Percentiles rank a stretch among this genome's conserved stretches.
phyloP scores from a whole-genome alignment of 2,797 vertebrate species.

The Furcifer pardalis region DNA sequence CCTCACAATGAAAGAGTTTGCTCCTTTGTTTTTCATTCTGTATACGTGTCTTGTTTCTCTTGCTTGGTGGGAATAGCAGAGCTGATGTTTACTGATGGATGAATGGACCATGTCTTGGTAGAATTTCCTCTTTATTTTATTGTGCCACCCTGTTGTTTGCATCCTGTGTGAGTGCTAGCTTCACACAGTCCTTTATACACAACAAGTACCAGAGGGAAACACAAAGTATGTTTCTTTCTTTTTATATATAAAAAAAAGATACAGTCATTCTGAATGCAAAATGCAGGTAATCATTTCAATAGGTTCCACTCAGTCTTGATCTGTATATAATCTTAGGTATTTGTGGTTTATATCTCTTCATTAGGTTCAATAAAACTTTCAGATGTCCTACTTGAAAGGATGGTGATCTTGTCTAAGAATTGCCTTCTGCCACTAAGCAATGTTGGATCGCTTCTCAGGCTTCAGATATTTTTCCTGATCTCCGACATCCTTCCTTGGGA shows the following conservation, averaged over 20 bases:
- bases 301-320: not conserved
- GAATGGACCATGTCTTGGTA: not conserved
- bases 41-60: not conserved
- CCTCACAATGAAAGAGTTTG: not conserved
- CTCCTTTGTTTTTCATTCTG: not conserved
- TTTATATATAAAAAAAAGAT: not conserved
- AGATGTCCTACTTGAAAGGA: not conserved
- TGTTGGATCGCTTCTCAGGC: not conserved
- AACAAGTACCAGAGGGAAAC: not conserved
- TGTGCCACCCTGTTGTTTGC: not conserved
- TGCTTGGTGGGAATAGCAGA: not conserved
- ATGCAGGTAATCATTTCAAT: not conserved
- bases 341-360: not conserved
- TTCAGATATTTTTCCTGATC: conserved; percentile 7
- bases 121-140: not conserved
- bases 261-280: not conserved
- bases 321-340: not conserved
- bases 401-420: not conserved
- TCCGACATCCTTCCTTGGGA: conserved; percentile 16
- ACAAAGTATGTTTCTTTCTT: not conserved
- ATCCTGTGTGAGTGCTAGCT: not conserved
- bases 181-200: not conserved
- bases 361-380: not conserved
- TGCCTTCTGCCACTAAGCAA: not conserved
- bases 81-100: not conserved